A percentile compares a stretch with the other conserved stretches of the same genome.
Conservation (phyloP, 2,113 vertebrate genomes). For the Heliornis fulica region DNA sequence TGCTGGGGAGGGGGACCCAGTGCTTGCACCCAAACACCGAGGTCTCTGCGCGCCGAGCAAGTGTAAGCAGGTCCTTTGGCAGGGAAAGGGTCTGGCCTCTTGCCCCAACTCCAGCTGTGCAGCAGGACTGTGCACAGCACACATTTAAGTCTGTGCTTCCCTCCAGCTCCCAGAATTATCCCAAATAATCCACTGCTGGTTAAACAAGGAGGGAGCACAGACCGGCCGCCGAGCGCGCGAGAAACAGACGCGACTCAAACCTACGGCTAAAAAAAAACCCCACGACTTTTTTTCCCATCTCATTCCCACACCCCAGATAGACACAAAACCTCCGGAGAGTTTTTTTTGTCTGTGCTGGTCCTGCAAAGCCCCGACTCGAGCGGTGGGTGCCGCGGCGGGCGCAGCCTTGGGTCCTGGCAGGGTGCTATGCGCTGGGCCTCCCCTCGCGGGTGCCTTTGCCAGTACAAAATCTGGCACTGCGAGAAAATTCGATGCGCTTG, state of each 20-base stretch:
- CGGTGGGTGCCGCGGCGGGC: not conserved
- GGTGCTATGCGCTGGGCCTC: not conserved
- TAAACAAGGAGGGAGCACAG: slow-evolving; percentile 9
- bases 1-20: not conserved
- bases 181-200: slow-evolving; percentile 27
- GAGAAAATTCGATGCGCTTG: slow-evolving; percentile 28
- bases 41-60: slow-evolving; percentile 40
- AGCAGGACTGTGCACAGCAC: no score
- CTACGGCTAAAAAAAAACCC: not conserved
- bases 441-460: not conserved
- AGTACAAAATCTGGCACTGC: slow-evolving; percentile 47
- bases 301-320: not conserved
- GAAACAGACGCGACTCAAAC: not conserved
- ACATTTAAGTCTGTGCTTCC: not conserved
- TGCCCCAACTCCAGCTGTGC: slow-evolving; percentile 59
- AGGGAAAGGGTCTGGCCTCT: slow-evolving; percentile 24
- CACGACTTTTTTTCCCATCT: not conserved
- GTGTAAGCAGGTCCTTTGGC: slow-evolving; percentile 58
- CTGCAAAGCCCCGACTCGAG: not conserved
- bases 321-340: not conserved
- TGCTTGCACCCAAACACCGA: slow-evolving; percentile 30
- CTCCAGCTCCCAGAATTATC: slow-evolving; percentile 25
- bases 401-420: not conserved
- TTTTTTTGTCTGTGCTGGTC: not conserved
- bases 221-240: not conserved